These are phyloP conservation scores for Macropis europaea DNA, from an alignment of 2,888 invertebrate species.

Conservation along the genomic window DNA sequence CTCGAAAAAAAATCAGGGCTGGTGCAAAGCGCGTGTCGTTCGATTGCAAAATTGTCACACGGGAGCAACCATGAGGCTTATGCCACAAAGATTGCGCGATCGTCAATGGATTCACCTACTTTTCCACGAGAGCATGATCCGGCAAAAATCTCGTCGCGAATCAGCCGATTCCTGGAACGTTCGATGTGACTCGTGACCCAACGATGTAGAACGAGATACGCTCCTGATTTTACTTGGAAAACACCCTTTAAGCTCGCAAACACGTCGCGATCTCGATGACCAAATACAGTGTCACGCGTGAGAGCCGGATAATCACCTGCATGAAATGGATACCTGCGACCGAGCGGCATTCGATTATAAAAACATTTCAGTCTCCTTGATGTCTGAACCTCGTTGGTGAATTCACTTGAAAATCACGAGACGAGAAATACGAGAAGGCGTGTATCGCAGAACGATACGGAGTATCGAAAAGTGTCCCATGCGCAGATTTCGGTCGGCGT, in stretches of 20 bases:
- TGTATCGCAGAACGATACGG: not conserved
- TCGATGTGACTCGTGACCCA: conserved; percentile 4
- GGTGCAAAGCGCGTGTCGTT: conserved; percentile 33
- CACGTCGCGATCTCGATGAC: not conserved
- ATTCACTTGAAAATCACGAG: no score
- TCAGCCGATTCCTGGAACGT: conserved; percentile 8
- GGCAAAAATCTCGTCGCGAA: conserved; percentile 13
- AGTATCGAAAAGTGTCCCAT: not conserved
- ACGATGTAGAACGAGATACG: conserved; percentile 41
- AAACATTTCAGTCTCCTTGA: no score
- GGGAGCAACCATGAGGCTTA: not conserved
- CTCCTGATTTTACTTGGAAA: conserved; percentile 34
- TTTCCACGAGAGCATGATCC: not conserved
- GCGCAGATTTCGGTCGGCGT: conserved; percentile 18
- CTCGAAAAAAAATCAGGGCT: conserved; percentile 9
- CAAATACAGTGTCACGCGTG: not conserved
- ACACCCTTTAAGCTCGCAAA: not conserved
- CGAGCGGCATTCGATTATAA: no score
- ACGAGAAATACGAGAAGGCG: no score
- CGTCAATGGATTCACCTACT: conserved; percentile 45
- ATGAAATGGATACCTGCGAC: no score
- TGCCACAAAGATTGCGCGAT: conserved; percentile 14
- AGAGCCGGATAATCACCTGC: not conserved
- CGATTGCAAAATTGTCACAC: conserved; percentile 38
- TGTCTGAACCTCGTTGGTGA: no score